Percentiles rank a stretch among this genome's conserved stretches.
Conservation (phyloP, 2,888 invertebrate species). For the Hybos culiciformis region DNA sequence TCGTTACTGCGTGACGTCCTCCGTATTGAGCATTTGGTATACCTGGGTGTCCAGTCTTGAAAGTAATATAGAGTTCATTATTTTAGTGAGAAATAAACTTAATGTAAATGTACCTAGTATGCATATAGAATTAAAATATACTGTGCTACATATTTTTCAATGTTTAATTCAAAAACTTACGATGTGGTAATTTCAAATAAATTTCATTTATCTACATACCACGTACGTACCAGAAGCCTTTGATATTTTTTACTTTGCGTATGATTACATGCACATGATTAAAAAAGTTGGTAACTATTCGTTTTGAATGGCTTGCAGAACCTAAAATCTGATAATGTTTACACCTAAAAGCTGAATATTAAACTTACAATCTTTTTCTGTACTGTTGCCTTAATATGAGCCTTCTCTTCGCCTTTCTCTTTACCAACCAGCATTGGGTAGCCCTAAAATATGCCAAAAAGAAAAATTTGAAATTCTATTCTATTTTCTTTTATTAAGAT, state of each 20-base stretch:
- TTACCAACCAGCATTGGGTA: constrained; percentile 33
- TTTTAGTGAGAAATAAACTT: no score
- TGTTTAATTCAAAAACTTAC: no score
- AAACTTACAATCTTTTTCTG: constrained; percentile 40
- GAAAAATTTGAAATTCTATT: constrained; percentile 3
- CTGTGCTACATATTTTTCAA: no score
- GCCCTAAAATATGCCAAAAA: constrained; percentile 20
- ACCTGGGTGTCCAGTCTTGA: constrained; percentile 32
- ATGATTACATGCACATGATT: no score
- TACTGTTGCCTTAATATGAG: constrained; percentile 42
- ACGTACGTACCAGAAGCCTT: no score
- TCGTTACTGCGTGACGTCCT: constrained; percentile 87
- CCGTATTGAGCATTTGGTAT: constrained; percentile 67
- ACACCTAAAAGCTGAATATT: neutral
- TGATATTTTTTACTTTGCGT: no score
- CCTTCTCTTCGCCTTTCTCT: constrained; percentile 32
- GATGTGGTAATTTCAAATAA: no score
- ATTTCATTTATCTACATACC: no score
- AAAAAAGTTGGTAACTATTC: no score
- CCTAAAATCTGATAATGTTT: neutral
- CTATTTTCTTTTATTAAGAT: constrained; percentile 4
- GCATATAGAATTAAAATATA: no score
- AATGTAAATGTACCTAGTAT: no score
- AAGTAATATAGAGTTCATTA: neutral
- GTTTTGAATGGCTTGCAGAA: no score